Conservation (phyloP, 1,140 invertebrate species). For the Pseudomyrmex flavicornis region DNA sequence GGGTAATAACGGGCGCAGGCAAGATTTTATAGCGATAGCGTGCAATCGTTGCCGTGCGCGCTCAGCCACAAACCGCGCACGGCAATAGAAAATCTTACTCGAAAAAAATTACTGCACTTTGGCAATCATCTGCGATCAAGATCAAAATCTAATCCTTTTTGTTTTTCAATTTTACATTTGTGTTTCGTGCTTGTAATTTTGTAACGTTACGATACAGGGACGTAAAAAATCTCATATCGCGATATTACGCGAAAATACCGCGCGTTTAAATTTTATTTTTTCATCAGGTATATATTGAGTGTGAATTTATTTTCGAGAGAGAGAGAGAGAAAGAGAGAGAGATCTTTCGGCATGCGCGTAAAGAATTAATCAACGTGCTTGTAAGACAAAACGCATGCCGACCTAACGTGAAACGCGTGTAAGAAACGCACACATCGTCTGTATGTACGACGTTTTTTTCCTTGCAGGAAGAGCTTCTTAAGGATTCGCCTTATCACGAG, state of each 20-base stretch:
- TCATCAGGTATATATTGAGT: no score
- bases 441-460: slow-evolving; percentile 30
- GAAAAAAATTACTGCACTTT: background rate
- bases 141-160: slow-evolving; percentile 4
- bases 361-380: background rate
- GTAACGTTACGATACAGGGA: no score
- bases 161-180: no score
- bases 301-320: background rate
- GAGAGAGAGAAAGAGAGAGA: background rate
- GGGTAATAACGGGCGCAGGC: slow-evolving; percentile 36
- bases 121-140: background rate
- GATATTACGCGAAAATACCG: no score
- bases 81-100: slow-evolving; percentile 10
- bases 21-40: slow-evolving; percentile 44
- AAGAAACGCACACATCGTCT: slow-evolving; percentile 20
- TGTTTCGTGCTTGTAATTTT: no score
- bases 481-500: slow-evolving; percentile 55
- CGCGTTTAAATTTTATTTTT: no score
- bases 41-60: background rate
- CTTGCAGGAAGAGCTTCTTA: slow-evolving; percentile 46
- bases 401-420: slow-evolving; percentile 8
- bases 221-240: no score
- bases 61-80: background rate
- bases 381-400: slow-evolving; percentile 34
- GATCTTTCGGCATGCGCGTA: background rate